Evolutionary conservation across 2,888 invertebrate species (phyloP).

Genomic region (Drosophila affinis): DNA sequence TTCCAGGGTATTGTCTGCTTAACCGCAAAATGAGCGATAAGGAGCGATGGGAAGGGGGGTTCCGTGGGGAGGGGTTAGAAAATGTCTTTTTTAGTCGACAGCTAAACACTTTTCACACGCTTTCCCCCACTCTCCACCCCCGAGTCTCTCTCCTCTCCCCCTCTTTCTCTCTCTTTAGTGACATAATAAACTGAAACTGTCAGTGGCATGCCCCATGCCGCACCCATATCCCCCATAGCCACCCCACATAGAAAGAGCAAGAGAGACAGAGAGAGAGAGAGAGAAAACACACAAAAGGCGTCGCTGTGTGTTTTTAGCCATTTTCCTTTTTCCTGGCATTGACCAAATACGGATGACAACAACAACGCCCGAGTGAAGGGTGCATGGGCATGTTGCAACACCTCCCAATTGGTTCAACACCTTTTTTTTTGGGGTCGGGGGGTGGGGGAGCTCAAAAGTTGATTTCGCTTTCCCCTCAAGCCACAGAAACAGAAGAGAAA

Average conservation of each 20-base stretch:
- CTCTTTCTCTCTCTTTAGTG: background rate
- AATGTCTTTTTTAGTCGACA: slow-evolving; percentile 48
- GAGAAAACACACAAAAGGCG: slow-evolving; percentile 38
- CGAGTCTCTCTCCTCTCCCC: slow-evolving; percentile 1
- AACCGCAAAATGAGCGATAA: slow-evolving; percentile 40
- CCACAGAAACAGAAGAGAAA: slow-evolving; percentile 25
- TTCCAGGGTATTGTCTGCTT: slow-evolving; percentile 35
- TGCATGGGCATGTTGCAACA: background rate
- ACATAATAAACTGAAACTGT: slow-evolving; percentile 48
- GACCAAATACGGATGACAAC: slow-evolving; percentile 27
- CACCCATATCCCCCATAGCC: slow-evolving; percentile 8
- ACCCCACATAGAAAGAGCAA: background rate
- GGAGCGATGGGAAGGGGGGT: too few species aligned
- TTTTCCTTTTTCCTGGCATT: slow-evolving; percentile 4
- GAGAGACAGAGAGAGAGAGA: slow-evolving; percentile 12
- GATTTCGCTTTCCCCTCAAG: slow-evolving; percentile 9
- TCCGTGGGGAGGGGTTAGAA: slow-evolving; percentile 5
- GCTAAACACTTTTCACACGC: slow-evolving; percentile 39
- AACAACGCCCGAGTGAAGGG: background rate
- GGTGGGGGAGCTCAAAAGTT: background rate
- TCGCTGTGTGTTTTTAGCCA: slow-evolving; percentile 24
- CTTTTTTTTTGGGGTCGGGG: background rate
- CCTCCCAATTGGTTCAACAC: background rate
- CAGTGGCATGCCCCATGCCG: slow-evolving; percentile 30
- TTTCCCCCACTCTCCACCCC: background rate